Base-by-base conservation (phyloP, 2,113 vertebrate species). In the Oncorhynchus mykiss region DNA sequence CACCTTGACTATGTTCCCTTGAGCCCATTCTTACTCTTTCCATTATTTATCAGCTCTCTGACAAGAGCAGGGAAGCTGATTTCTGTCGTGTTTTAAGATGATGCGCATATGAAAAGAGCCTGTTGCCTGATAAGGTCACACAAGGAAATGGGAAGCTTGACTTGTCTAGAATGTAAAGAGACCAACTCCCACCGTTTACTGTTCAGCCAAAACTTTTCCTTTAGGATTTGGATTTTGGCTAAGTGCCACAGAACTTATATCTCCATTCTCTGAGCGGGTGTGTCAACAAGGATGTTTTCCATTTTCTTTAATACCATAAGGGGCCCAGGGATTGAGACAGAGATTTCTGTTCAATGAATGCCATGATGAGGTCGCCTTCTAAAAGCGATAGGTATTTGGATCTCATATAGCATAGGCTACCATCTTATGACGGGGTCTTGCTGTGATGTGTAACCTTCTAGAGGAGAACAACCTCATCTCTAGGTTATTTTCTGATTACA, bases 11-110 rank as follows among this genome's bases (percentile, higher is more conserved):
- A 12, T 39, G 60, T 62, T 77, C 67, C 77, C 71, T 11, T 3
- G 73, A 67, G 73, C 27, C 49, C 60, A 59, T 67, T 77, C 20
- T 29, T 45, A 45, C 39, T 45, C 9, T 45, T 39, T 74, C 45
- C 68, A 75, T 75, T 67, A 82, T 71, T 79, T 74, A 79, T 74
- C 74, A 76, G 65, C 57, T 59, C 60, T 68, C 11, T 62, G 49
- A 77, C 71, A 70, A 71, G 5, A 29, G n/a, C 16, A 5, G 20
- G 13, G 1, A 20, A 67, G 74, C 60, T 60, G 67, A 71, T 79
- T 65, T 74, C 71, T 62, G 59, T 49, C 9, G n/a, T 67, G 70
- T 31, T 74, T 71, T 71, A 72, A 62, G 45, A 74, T 25, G 27
- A 77, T 6, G 12, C n/a, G 31, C 27, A 73, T 72, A 72, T 73